These are phyloP conservation scores for Dasyornis broadbenti DNA, from an alignment of 2,113 vertebrate genomes.

Conservation along the genomic window DNA sequence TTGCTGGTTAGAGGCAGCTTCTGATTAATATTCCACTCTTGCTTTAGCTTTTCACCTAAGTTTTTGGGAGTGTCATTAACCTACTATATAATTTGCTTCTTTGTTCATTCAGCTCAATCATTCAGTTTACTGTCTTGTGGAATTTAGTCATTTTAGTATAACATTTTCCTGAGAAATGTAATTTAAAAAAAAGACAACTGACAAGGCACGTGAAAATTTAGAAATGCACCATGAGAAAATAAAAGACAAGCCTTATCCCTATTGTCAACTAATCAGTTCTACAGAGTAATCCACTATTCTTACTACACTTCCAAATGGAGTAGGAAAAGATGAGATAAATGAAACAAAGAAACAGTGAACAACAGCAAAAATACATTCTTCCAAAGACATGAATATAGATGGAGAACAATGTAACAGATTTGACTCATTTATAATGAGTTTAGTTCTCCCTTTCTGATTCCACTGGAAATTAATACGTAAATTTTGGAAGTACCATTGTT, in stretches of 20 bases:
- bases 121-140: slow-evolving; percentile 11
- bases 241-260: background rate
- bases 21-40: slow-evolving; percentile 46
- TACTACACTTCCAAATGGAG: background rate
- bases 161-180: slow-evolving; percentile 2
- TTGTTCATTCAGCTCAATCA: slow-evolving; percentile 46
- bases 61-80: slow-evolving; percentile 43
- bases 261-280: slow-evolving; percentile 2
- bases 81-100: slow-evolving; percentile 49
- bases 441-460: background rate
- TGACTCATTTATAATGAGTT: background rate
- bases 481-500: background rate
- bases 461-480: background rate
- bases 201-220: background rate
- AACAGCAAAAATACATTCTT: background rate
- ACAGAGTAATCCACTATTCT: background rate
- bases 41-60: slow-evolving; percentile 48
- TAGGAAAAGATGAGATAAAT: slow-evolving; percentile 12
- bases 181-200: background rate
- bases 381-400: background rate
- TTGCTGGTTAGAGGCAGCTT: slow-evolving; percentile 37
- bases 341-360: slow-evolving; percentile 1
- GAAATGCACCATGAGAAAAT: background rate
- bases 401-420: slow-evolving; percentile 1
- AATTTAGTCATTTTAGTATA: slow-evolving; percentile 32